These are phyloP conservation scores for Tethea ocularis DNA, from an alignment of 2,888 invertebrate species.

Conservation along the genomic window DNA sequence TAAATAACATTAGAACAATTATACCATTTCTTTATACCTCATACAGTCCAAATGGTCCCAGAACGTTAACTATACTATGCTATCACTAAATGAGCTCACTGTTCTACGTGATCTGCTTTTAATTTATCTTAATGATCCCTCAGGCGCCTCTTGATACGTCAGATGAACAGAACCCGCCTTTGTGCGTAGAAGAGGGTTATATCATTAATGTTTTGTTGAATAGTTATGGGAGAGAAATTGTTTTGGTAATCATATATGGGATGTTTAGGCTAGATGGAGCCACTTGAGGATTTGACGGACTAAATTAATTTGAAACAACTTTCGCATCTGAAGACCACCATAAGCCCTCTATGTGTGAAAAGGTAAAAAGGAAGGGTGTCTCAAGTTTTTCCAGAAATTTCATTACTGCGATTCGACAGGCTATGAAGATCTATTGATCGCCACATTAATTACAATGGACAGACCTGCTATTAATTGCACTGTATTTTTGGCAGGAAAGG, in stretches of 20 bases:
- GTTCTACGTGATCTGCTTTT: slow-evolving; percentile 54
- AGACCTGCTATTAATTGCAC: no score
- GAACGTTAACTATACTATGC: background rate
- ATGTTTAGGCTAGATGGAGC: slow-evolving; percentile 9
- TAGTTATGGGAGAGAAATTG: slow-evolving; percentile 2
- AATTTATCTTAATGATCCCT: slow-evolving; percentile 57
- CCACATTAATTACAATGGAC: no score
- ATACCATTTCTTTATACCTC: background rate
- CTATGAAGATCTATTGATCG: no score
- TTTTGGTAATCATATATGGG: slow-evolving; percentile 8
- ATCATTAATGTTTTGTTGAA: slow-evolving; percentile 7
- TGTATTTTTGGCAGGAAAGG: no score
- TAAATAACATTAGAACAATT: background rate
- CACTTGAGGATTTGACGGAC: background rate
- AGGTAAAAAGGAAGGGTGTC: no score
- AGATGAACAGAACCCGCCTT: slow-evolving; percentile 35
- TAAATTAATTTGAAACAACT: no score
- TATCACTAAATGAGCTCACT: slow-evolving; percentile 25
- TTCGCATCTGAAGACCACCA: background rate
- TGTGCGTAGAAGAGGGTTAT: slow-evolving; percentile 28
- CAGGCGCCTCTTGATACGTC: slow-evolving; percentile 38
- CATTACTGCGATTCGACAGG: no score
- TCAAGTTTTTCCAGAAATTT: no score
- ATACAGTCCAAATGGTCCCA: slow-evolving; percentile 2
- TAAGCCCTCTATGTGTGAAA: background rate